Conservation (phyloP, 1,140 invertebrate genomes). For the Drosophila mojavensis region DNA sequence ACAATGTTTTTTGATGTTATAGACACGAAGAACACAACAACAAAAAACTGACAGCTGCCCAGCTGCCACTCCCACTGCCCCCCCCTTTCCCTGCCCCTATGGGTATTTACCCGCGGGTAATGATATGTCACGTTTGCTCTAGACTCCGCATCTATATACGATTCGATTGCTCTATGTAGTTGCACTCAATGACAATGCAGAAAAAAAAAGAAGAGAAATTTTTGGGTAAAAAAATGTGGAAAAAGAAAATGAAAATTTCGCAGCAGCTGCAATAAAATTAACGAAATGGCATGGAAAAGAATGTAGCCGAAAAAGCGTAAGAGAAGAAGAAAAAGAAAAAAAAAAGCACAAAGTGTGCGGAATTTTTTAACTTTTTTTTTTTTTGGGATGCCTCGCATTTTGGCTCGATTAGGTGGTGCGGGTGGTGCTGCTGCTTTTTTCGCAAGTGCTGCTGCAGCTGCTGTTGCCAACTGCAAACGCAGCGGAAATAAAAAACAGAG, state of each 20-base stretch:
- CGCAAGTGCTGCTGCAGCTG: conserved; percentile 12
- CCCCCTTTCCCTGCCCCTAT: background rate
- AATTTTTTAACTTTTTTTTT: conserved; percentile 11
- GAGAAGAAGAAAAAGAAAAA: conserved; percentile 6
- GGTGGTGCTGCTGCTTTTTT: conserved; percentile 14
- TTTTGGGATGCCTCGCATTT: conserved; percentile 17
- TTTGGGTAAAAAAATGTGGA: background rate
- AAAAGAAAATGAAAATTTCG: conserved; percentile 51
- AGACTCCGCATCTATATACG: conserved; percentile 35
- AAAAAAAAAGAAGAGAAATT: conserved; percentile 16
- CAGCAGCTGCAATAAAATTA: conserved; percentile 72
- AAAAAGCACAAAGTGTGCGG: conserved; percentile 45
- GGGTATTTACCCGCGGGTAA: conserved; percentile 30
- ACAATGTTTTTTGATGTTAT: conserved; percentile 66
- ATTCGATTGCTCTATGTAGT: conserved; percentile 8
- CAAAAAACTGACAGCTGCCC: conserved; percentile 11
- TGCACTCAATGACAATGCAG: conserved; percentile 65
- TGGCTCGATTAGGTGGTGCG: conserved; percentile 5
- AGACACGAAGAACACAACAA: conserved; percentile 1
- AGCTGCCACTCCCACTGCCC: background rate
- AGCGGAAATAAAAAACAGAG: conserved; percentile 37
- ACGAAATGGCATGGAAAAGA: conserved; percentile 60
- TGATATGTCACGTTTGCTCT: conserved; percentile 71
- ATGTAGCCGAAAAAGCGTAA: conserved; percentile 30
- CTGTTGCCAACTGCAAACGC: conserved; percentile 68